Conservation (phyloP, 2,113 vertebrate species). For the Thamnophis sirtalis region DNA sequence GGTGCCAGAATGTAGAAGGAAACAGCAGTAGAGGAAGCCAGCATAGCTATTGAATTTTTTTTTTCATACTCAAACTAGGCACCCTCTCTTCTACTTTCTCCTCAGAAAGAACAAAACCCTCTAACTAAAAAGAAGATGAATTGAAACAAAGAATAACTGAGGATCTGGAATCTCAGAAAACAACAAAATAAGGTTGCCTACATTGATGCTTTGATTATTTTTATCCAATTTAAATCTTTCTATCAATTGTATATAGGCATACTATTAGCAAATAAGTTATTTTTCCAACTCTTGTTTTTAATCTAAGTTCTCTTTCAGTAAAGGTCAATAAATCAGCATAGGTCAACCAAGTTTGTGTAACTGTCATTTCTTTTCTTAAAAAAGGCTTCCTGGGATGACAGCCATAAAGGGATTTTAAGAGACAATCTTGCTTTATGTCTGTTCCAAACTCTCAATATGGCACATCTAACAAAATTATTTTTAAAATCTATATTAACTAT, state of each 20-base stretch:
- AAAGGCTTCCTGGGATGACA: background rate
- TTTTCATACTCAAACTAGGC: too few species aligned
- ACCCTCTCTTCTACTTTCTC: too few species aligned
- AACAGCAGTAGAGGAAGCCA: too few species aligned
- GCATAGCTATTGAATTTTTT: too few species aligned
- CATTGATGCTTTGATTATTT: background rate
- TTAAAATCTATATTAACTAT: background rate
- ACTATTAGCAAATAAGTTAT: background rate
- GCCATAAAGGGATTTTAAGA: background rate
- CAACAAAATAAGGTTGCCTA: too few species aligned
- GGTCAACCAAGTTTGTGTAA: background rate
- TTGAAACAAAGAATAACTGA: too few species aligned
- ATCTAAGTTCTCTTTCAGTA: background rate
- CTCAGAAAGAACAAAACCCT: too few species aligned
- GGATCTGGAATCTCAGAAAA: too few species aligned
- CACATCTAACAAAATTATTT: background rate
- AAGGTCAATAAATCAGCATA: background rate
- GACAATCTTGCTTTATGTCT: background rate
- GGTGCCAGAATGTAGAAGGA: too few species aligned
- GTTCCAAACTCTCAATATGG: background rate
- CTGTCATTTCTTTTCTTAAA: background rate
- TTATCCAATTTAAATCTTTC: background rate
- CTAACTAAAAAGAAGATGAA: too few species aligned
- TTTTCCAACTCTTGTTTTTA: background rate
- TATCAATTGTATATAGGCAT: background rate